Percentiles rank a stretch among this genome's conserved stretches.
These are phyloP conservation scores for Gymnoscopelus braueri DNA, from an alignment of 2,797 vertebrate species.

Conservation along the genomic window DNA sequence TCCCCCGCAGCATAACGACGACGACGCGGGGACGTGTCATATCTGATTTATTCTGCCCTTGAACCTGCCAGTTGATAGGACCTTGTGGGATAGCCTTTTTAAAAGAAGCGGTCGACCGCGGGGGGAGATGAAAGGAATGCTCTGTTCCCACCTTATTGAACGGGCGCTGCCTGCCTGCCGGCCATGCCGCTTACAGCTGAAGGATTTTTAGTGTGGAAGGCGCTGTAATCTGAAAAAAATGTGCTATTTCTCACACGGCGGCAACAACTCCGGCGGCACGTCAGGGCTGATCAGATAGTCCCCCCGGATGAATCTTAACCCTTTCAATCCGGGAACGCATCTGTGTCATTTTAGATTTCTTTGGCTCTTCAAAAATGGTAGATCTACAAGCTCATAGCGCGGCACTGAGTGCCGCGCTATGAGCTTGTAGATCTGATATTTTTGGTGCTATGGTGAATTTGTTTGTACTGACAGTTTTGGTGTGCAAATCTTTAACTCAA, in stretches of 20 bases:
- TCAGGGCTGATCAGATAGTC: slow-evolving; percentile 62
- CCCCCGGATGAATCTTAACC: slow-evolving; percentile 56
- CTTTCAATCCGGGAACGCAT: too few relatives aligned
- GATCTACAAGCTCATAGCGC: too few relatives aligned
- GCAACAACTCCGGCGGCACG: slow-evolving; percentile 34
- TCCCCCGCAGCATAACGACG: slow-evolving; percentile 57
- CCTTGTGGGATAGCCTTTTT: slow-evolving; percentile 72
- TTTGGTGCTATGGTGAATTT: too few relatives aligned
- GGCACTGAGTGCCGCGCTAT: too few relatives aligned
- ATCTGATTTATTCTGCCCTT: slow-evolving; percentile 81
- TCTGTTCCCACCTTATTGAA: slow-evolving; percentile 54
- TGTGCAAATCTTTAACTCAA: too few relatives aligned
- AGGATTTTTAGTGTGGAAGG: slow-evolving; percentile 59
- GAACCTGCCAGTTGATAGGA: slow-evolving; percentile 70
- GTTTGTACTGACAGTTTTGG: too few relatives aligned
- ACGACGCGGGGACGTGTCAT: slow-evolving; percentile 65
- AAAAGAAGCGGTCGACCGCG: slow-evolving; percentile 45
- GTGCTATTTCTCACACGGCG: slow-evolving; percentile 65
- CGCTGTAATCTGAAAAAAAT: slow-evolving; percentile 66
- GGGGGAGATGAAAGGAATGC: slow-evolving; percentile 64
- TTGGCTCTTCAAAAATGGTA: too few relatives aligned
- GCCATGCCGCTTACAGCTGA: slow-evolving; percentile 48
- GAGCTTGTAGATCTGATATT: too few relatives aligned
- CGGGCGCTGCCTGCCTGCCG: neutral
- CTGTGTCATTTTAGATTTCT: too few relatives aligned